phyloP scores from a whole-genome alignment of 2,113 vertebrate genomes.

The Buteo buteo region DNA sequence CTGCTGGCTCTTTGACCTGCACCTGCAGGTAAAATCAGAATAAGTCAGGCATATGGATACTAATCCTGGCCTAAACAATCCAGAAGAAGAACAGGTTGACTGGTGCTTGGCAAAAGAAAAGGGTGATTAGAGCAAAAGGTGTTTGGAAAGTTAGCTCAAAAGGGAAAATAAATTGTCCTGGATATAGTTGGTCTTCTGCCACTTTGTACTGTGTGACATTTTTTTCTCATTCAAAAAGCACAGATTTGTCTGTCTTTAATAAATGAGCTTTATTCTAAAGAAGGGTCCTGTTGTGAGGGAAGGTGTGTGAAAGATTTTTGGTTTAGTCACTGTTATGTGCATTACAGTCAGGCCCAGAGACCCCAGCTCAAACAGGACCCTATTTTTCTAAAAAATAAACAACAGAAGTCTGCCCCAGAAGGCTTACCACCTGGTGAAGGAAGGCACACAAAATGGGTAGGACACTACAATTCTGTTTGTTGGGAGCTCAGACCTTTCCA shows the following conservation, averaged over 20 bases:
- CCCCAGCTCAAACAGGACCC: neutral
- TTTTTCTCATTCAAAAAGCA: neutral
- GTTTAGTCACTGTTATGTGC: neutral
- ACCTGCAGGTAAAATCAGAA: constrained; percentile 20
- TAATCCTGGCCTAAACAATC: constrained; percentile 6
- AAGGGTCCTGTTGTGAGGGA: neutral
- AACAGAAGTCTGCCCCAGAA: neutral
- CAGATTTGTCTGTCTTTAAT: neutral
- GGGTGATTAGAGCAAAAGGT: neutral
- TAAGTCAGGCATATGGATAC: neutral
- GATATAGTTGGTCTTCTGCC: neutral
- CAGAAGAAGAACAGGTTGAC: neutral
- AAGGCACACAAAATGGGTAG: neutral
- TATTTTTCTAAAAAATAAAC: neutral
- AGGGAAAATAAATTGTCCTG: neutral
- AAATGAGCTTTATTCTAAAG: neutral
- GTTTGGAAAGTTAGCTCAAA: neutral
- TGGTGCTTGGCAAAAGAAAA: neutral
- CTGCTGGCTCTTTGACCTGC: neutral
- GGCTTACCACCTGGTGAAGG: neutral
- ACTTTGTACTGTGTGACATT: neutral
- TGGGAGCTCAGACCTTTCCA: neutral
- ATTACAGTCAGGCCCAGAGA: neutral
- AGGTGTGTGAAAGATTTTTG: neutral
- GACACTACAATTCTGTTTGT: neutral